These are phyloP conservation scores for Antennarius maculatus DNA, from an alignment of 2,797 vertebrate genomes.

Conservation along the genomic window DNA sequence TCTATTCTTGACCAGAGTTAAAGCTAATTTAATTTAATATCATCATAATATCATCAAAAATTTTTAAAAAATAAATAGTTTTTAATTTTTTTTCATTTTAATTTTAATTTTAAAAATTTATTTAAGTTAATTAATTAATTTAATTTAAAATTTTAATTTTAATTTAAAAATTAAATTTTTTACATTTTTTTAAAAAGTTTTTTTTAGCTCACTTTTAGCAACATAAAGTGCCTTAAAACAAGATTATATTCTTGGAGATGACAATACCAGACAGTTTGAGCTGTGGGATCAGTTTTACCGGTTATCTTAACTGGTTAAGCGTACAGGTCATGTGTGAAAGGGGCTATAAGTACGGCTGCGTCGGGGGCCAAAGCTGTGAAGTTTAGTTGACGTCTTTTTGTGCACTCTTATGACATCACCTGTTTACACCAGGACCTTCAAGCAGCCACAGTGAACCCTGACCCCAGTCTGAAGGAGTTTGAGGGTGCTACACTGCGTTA, in stretches of 20 bases:
- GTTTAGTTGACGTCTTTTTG: conserved; percentile 24
- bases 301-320: background rate
- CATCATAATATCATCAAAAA: background rate
- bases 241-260: background rate
- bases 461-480: conserved; percentile 98
- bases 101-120: too few relatives aligned
- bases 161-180: too few relatives aligned
- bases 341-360: conserved; percentile 27
- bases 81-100: too few relatives aligned
- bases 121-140: too few relatives aligned
- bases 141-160: too few relatives aligned
- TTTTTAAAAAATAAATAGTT: too few relatives aligned
- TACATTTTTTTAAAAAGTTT: too few relatives aligned
- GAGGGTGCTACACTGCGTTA: conserved; percentile 97
- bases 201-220: background rate
- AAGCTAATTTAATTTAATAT: background rate
- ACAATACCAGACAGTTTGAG: background rate
- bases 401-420: conserved; percentile 44
- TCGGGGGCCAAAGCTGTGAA: conserved; percentile 1
- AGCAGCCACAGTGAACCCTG: conserved; percentile 94
- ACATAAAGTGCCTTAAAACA: background rate
- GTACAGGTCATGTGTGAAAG: conserved; percentile 42
- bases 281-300: background rate
- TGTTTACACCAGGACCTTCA: conserved; percentile 89
- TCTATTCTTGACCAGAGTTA: background rate